These are phyloP conservation scores for Ophion obscuratus DNA, from an alignment of 2,888 invertebrate species.

Conservation along the genomic window DNA sequence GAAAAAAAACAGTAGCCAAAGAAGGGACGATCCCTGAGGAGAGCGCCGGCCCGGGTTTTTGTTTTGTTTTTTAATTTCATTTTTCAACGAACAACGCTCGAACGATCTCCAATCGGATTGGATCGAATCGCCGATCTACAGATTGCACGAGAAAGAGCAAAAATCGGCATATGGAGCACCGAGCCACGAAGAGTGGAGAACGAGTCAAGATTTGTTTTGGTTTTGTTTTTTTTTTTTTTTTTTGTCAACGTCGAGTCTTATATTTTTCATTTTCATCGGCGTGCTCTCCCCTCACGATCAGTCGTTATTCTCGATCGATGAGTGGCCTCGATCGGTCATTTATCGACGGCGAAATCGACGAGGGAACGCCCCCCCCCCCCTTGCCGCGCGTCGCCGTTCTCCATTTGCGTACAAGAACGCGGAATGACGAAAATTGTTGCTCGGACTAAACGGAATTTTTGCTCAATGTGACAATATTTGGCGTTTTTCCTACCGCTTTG, in stretches of 20 bases:
- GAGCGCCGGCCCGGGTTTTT: slow-evolving; percentile 31
- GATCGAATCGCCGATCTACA: slow-evolving; percentile 1
- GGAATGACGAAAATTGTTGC: neutral
- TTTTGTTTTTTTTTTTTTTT: too few relatives aligned
- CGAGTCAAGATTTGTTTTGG: neutral
- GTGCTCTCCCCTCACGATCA: too few relatives aligned
- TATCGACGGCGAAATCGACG: too few relatives aligned
- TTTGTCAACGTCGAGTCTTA: too few relatives aligned
- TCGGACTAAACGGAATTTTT: neutral
- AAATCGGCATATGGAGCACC: neutral
- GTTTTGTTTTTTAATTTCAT: too few relatives aligned
- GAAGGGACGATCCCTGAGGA: slow-evolving; percentile 53
- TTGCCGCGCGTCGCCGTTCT: neutral
- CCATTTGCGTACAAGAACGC: neutral
- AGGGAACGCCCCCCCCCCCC: too few relatives aligned
- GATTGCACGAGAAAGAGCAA: neutral
- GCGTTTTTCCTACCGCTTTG: too few relatives aligned
- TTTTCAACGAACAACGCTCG: too few relatives aligned
- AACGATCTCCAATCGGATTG: neutral
- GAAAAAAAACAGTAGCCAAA: slow-evolving; percentile 52
- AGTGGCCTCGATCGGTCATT: neutral
- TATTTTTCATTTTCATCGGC: too few relatives aligned
- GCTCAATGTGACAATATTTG: neutral
- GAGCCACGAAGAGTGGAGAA: neutral
- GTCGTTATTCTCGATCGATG: neutral